Evolutionary conservation across 2,113 vertebrate genomes (phyloP).

Genomic region (Athene noctua): DNA sequence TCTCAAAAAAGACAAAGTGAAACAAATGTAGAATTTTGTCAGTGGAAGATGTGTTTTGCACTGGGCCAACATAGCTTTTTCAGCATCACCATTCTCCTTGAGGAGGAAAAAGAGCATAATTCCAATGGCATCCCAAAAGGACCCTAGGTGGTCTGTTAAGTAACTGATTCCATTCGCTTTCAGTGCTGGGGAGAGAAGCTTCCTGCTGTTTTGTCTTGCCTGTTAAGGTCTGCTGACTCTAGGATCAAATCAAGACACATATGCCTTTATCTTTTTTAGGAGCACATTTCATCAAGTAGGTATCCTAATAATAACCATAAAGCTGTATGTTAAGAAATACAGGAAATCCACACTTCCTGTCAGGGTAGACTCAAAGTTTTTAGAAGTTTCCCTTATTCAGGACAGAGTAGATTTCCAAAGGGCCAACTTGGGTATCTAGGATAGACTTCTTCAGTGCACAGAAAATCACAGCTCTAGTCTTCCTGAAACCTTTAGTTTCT

Average conservation of each 20-base stretch:
- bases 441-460: not conserved
- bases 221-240: not conserved
- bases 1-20: not conserved
- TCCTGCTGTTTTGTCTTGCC: not conserved
- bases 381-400: not conserved
- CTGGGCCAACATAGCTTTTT: not conserved
- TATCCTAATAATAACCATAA: not conserved
- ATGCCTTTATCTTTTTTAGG: not conserved
- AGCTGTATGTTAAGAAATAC: not conserved
- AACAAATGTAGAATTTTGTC: not conserved
- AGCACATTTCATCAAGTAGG: not conserved
- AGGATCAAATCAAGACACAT: not conserved
- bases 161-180: not conserved
- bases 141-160: not conserved
- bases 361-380: not conserved
- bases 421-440: not conserved
- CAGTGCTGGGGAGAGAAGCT: not conserved
- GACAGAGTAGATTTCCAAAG: not conserved
- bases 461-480: not conserved
- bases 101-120: not conserved
- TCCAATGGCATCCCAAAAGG: not conserved
- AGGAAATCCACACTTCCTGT: slow-evolving; percentile 30
- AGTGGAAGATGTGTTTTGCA: not conserved
- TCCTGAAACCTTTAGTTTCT: not conserved
- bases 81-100: not conserved